Evolutionary conservation across 2,797 vertebrate genomes (phyloP).

Genomic region (Enteromius anoplus): DNA sequence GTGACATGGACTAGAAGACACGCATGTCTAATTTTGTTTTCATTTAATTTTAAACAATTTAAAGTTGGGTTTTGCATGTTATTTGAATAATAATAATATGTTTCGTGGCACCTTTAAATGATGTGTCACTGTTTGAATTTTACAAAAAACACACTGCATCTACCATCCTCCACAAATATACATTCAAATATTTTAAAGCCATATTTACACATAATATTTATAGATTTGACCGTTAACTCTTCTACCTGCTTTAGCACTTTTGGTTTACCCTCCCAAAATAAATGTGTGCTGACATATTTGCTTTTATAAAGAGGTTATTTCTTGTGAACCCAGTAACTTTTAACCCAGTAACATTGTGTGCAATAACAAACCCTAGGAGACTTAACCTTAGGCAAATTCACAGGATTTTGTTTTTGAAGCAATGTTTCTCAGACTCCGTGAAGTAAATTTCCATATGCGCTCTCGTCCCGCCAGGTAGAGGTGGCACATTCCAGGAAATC

Average conservation of each 20-base stretch:
- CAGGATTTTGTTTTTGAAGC: not conserved
- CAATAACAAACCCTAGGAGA: not conserved
- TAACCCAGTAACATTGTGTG: slow-evolving; percentile 9
- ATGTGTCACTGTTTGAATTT: not conserved
- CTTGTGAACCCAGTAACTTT: not conserved
- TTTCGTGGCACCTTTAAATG: not conserved
- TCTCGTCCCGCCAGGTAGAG: slow-evolving; percentile 71
- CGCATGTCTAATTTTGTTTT: not conserved
- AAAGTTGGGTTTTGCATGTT: not conserved
- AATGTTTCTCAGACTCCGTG: not conserved
- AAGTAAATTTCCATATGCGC: slow-evolving; percentile 51
- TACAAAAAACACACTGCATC: not conserved
- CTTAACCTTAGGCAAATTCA: slow-evolving; percentile 10
- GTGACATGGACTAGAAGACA: not conserved
- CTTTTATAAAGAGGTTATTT: not conserved
- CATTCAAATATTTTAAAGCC: not conserved
- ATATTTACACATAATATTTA: slow-evolving; percentile 1
- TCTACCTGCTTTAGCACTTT: not conserved
- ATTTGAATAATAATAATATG: too few relatives aligned
- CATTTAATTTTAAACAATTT: not conserved
- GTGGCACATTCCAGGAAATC: slow-evolving; percentile 66
- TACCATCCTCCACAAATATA: not conserved
- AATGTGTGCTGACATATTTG: not conserved
- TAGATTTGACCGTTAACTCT: not conserved
- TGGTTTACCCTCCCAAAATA: not conserved